Base-by-base conservation (phyloP, 2,113 vertebrate species). In the Tachuris rubrigastra region DNA sequence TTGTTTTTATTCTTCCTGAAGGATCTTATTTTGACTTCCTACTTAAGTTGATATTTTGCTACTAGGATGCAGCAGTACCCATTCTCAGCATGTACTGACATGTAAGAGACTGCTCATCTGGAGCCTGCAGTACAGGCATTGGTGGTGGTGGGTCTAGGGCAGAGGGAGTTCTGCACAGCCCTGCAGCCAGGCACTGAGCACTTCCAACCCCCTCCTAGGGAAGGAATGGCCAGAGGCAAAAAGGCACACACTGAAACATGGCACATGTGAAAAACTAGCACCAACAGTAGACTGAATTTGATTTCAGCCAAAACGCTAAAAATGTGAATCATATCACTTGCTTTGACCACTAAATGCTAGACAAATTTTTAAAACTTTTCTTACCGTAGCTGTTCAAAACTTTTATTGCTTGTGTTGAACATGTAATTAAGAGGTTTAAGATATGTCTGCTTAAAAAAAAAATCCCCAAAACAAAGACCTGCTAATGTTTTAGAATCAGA, bases 21-120 rank as follows among this genome's bases (percentile, higher is more conserved):
- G 17, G 37, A n/a, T 21, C 22, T 71, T 39, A 52, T 49, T 82
- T 67, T 72, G 44, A 21, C 1, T 4, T 82, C 53, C 23, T 47
- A 3, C 56, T 58, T 18, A 39, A 39, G 56, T 0, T 9, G 13
- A 24, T 18, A 5, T 59, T 85, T 71, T 81, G 28, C 42, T 73
- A 2, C 35, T 9, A 9, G 49, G 35, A 4, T 12, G 27, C 7
- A 23, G 5, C 55, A 10, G 42, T 8, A 12, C 17, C 31, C 8
- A 2, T n/a, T 37, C 44, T 33, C 79, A n/a, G 1, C 27, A 14
- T 9, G 27, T 60, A 8, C 46, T 23, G 33, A 24, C 8, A 2
- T 0, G 0, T 14, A 8, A 27, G 33, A 33, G 18, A 15, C n/a
- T 20, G n/a, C 27, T 37, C 24, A 4, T 17, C 3, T 23, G 22